Conservation (phyloP, 2,113 vertebrate genomes). For the Pterocles gutturalis region DNA sequence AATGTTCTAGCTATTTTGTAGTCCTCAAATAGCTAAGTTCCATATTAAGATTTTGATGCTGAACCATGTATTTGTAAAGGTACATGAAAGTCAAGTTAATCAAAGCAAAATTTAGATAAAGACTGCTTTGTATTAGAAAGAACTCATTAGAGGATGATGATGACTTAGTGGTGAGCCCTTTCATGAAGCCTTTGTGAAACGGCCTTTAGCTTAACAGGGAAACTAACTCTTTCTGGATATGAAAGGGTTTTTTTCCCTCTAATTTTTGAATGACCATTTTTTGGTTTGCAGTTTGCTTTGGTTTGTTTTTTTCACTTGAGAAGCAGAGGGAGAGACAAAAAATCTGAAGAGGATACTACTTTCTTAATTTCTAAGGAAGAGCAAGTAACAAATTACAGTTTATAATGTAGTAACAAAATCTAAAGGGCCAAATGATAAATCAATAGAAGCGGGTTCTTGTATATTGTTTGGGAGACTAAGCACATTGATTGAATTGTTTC, state of each 20-base stretch:
- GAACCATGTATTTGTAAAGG: background rate
- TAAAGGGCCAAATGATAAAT: constrained; percentile 71
- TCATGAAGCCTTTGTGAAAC: background rate
- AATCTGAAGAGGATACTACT: background rate
- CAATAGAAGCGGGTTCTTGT: constrained; percentile 65
- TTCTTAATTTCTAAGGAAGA: constrained; percentile 6
- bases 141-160: background rate
- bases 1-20: background rate
- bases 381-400: constrained; percentile 37
- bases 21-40: background rate
- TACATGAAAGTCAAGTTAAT: background rate
- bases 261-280: background rate
- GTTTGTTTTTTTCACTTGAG: background rate
- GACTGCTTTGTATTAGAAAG: background rate
- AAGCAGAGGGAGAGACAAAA: background rate
- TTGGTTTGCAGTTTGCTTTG: background rate
- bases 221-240: background rate
- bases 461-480: constrained; percentile 73
- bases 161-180: background rate
- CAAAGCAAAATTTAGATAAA: background rate
- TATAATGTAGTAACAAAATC: constrained; percentile 34
- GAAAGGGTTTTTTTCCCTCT: background rate
- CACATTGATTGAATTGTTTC: constrained; percentile 79
- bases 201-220: background rate
- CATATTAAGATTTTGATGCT: background rate